These are phyloP conservation scores for Ctenodactylus gundi DNA, from an alignment of 2,113 vertebrate species.

Conservation along the genomic window DNA sequence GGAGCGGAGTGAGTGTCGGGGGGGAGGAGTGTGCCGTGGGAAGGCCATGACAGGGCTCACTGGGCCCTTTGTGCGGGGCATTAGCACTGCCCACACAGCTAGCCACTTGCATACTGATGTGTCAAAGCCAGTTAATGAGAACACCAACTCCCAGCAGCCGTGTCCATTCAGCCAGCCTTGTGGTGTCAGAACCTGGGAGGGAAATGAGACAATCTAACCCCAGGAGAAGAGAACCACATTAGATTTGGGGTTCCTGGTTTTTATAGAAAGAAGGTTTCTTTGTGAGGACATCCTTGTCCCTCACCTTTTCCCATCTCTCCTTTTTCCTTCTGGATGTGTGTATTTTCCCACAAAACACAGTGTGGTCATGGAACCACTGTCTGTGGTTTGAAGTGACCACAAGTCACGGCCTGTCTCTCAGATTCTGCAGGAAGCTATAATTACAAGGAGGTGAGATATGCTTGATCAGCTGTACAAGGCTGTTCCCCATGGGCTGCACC, in stretches of 20 bases:
- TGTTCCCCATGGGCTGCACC: background rate
- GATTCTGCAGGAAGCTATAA: background rate
- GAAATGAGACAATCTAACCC: background rate
- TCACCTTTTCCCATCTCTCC: background rate
- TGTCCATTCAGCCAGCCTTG: background rate
- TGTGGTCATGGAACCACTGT: background rate
- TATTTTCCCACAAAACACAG: background rate
- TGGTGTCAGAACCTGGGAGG: background rate
- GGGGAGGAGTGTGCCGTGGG: background rate
- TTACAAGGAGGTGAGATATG: background rate
- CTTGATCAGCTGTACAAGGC: background rate
- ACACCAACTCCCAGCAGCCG: background rate
- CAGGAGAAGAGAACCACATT: background rate
- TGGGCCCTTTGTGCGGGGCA: background rate
- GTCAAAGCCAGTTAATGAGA: background rate
- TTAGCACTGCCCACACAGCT: background rate
- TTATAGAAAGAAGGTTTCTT: background rate
- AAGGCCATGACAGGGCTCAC: background rate
- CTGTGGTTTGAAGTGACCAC: background rate
- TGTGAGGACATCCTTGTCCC: background rate
- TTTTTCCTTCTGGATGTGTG: background rate
- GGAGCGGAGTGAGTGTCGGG: background rate
- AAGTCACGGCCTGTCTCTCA: background rate
- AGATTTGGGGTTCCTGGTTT: background rate
- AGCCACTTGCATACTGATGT: slow-evolving; percentile 52